Conservation (phyloP, 2,888 invertebrate genomes). For the Ochropleura plecta region DNA sequence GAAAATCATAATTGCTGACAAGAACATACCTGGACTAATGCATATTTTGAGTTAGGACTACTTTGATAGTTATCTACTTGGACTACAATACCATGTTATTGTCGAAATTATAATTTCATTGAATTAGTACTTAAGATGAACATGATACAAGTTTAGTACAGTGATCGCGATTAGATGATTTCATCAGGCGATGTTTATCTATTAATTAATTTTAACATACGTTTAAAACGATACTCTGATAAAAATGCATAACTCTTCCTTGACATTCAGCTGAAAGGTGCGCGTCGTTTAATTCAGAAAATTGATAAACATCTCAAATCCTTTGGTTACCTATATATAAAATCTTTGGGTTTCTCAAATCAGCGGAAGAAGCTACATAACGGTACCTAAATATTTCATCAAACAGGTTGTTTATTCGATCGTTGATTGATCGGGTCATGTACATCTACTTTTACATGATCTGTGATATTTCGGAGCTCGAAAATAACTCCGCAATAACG, state of each 20-base stretch:
- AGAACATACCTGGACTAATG: conserved; percentile 5
- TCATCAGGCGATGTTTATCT: conserved; percentile 36
- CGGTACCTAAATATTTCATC: neutral
- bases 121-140: conserved; percentile 26
- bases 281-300: neutral
- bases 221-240: conserved; percentile 14
- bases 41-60: neutral
- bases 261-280: too few species aligned
- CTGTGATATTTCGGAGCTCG: too few species aligned
- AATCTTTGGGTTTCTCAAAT: neutral
- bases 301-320: neutral
- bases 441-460: neutral
- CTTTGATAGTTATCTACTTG: conserved; percentile 21
- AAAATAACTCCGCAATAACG: too few species aligned
- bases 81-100: neutral
- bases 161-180: conserved; percentile 35
- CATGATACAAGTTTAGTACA: conserved; percentile 28
- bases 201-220: conserved; percentile 44
- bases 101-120: conserved; percentile 15
- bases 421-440: neutral
- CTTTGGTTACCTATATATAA: neutral
- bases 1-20: neutral
- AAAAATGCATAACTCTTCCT: neutral
- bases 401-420: neutral
- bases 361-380: neutral